Percentiles rank a stretch among this genome's conserved stretches.
Evolutionary conservation across 2,113 vertebrate species (phyloP).

Genomic region (Speoplatyrhinus poulsoni): DNA sequence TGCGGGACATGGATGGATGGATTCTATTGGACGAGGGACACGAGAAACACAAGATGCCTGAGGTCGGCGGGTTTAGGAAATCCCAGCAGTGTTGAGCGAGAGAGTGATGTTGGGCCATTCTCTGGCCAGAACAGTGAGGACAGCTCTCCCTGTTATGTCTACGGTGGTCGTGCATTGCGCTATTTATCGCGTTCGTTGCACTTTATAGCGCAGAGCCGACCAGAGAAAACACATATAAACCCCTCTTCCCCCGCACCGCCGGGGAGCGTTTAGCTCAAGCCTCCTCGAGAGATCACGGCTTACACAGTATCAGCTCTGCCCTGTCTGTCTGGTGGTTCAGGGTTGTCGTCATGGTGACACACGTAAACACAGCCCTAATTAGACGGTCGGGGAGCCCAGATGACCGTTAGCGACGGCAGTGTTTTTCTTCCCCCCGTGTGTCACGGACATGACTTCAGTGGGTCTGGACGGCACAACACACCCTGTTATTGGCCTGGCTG

Average conservation of each 20-base stretch:
- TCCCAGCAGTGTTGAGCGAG: constrained; percentile 50
- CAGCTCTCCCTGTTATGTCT: constrained; percentile 25
- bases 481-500: constrained; percentile 50
- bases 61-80: constrained; percentile 66
- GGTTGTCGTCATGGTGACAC: constrained; percentile 58
- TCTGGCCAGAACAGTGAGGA: constrained; percentile 28
- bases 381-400: constrained; percentile 52
- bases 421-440: constrained; percentile 19
- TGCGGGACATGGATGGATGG: constrained; percentile 59
- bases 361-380: constrained; percentile 55
- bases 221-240: neutral
- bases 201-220: neutral
- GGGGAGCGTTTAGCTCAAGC: neutral
- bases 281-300: constrained; percentile 15
- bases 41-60: constrained; percentile 51
- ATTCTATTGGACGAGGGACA: constrained; percentile 54
- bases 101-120: constrained; percentile 28
- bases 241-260: too few species aligned
- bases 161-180: constrained; percentile 1
- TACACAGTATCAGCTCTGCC: constrained; percentile 28
- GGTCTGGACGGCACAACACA: constrained; percentile 43
- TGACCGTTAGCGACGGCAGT: constrained; percentile 23
- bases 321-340: constrained; percentile 41
- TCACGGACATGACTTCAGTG: constrained; percentile 59
- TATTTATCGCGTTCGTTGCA: too few species aligned